Conservation (phyloP, 2,113 vertebrate genomes). For the Bujurquina vittata region DNA sequence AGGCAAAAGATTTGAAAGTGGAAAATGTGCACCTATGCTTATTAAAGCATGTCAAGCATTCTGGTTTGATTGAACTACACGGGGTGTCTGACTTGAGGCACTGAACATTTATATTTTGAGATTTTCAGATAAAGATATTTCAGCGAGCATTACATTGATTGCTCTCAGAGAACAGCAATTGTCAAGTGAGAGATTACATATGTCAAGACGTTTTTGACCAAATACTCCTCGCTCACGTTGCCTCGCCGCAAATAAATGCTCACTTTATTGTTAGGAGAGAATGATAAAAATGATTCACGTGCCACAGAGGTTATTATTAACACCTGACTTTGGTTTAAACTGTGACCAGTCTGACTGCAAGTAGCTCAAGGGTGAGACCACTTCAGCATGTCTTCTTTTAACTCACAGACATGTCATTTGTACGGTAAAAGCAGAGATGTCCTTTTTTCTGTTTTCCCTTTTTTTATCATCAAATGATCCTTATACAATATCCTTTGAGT, state of each 20-base stretch:
- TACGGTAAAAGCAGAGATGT: neutral
- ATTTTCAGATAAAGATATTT: constrained; percentile 44
- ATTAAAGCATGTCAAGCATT: constrained; percentile 42
- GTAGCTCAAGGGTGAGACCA: neutral
- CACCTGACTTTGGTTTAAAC: neutral
- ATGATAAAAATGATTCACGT: neutral
- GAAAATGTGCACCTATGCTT: constrained; percentile 55
- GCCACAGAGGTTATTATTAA: neutral
- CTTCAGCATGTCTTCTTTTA: constrained; percentile 17
- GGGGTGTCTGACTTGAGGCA: constrained; percentile 32
- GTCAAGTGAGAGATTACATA: constrained; percentile 26
- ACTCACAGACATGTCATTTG: constrained; percentile 17
- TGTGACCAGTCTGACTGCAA: neutral
- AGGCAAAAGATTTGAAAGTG: constrained; percentile 43
- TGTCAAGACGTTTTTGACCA: constrained; percentile 21
- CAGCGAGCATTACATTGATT: constrained; percentile 33
- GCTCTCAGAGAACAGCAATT: constrained; percentile 14
- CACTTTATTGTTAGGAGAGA: neutral
- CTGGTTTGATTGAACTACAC: constrained; percentile 34
- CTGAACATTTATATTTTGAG: constrained; percentile 40
- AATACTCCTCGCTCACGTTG: constrained; percentile 3
- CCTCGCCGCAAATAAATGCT: constrained; percentile 11
- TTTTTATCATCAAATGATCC: constrained; percentile 41
- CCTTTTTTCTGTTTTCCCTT: neutral
- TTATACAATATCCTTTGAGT: constrained; percentile 28